Evolutionary conservation across 2,113 vertebrate genomes (phyloP).

Genomic region (Calonectris borealis): DNA sequence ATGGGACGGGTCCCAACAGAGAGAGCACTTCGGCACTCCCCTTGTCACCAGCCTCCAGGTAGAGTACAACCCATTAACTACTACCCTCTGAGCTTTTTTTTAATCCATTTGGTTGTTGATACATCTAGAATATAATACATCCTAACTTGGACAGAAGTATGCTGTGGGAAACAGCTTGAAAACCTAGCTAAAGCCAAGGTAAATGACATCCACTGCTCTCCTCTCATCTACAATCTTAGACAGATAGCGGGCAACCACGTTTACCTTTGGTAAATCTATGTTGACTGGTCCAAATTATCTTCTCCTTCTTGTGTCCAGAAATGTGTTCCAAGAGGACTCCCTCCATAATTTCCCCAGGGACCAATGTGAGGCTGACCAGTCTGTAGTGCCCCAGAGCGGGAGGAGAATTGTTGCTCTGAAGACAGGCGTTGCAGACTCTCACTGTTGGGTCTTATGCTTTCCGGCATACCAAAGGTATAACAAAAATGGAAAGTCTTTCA

Average conservation of each 20-base stretch:
- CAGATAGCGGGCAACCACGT: background rate
- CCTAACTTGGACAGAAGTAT: background rate
- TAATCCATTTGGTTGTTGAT: background rate
- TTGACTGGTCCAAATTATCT: background rate
- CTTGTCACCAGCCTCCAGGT: background rate
- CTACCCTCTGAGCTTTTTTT: background rate
- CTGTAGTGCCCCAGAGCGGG: background rate
- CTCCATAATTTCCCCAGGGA: background rate
- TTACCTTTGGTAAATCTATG: background rate
- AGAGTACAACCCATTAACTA: background rate
- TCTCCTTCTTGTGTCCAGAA: background rate
- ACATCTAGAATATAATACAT: background rate
- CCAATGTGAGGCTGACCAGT: background rate
- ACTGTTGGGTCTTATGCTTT: background rate
- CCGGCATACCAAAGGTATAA: background rate
- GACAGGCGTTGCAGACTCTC: background rate
- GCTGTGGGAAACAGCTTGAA: background rate
- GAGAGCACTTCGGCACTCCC: background rate
- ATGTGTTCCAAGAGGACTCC: background rate
- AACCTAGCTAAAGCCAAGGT: background rate
- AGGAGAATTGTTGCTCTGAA: background rate
- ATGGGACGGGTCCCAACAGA: background rate
- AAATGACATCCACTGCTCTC: background rate
- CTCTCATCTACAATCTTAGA: background rate
- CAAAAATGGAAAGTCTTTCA: background rate